Evolutionary conservation across 2,888 invertebrate genomes (phyloP).

Genomic region (Heliconius charithonia): DNA sequence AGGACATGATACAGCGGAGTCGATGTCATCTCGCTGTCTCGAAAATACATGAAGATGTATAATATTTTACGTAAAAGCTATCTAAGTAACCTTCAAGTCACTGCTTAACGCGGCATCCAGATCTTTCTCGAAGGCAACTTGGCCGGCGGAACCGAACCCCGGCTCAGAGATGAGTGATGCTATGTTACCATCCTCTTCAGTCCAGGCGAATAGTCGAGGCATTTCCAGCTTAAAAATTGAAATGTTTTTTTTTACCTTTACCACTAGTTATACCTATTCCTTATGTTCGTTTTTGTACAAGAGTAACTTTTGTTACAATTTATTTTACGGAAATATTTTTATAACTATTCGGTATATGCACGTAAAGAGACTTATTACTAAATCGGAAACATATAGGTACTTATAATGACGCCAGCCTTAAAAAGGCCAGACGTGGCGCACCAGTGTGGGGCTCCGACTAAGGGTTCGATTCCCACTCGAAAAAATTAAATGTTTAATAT

Average conservation of each 20-base stretch:
- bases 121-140: conserved; percentile 71
- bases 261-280: background rate
- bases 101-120: conserved; percentile 67
- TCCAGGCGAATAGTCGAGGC: conserved; percentile 72
- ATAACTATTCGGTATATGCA: no score
- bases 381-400: no score
- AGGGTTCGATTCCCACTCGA: no score
- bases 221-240: conserved; percentile 57
- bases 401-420: no score
- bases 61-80: background rate
- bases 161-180: conserved; percentile 75
- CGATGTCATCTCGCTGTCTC: no score
- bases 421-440: no score
- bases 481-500: no score
- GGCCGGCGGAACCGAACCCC: conserved; percentile 72
- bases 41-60: no score
- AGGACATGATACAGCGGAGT: no score
- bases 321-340: no score
- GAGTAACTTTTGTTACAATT: background rate
- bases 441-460: no score
- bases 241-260: background rate
- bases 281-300: background rate
- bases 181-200: conserved; percentile 77
- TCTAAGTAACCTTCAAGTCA: conserved; percentile 64
- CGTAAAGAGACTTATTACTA: no score